Evolutionary conservation across 1,140 invertebrate genomes (phyloP).

Genomic region (Alviniconcha marisindica): DNA sequence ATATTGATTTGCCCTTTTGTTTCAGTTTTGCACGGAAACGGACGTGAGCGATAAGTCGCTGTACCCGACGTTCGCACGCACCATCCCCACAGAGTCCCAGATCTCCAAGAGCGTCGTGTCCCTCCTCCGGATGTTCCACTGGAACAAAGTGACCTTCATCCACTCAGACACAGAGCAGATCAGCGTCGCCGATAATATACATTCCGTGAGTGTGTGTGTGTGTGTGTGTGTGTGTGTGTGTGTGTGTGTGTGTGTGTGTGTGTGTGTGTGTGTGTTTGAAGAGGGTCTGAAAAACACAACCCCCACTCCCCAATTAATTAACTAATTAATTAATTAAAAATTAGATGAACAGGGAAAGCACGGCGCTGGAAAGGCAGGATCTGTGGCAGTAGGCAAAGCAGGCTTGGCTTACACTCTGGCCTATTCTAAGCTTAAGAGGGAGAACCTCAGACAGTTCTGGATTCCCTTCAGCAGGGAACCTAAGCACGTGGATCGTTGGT

Average conservation of each 20-base stretch:
- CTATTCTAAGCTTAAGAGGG: too few species aligned
- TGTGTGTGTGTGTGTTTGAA: background rate
- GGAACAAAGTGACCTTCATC: slow-evolving; percentile 95
- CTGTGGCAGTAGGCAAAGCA: too few species aligned
- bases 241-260: background rate
- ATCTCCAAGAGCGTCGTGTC: slow-evolving; percentile 95
- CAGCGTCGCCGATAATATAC: slow-evolving; percentile 63
- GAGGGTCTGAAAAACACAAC: too few species aligned
- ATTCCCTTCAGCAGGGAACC: too few species aligned
- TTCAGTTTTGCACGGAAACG: slow-evolving; percentile 95
- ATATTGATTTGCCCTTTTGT: slow-evolving; percentile 58
- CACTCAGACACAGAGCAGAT: slow-evolving; percentile 77
- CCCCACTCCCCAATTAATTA: too few species aligned
- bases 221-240: background rate
- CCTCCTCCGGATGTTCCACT: slow-evolving; percentile 91
- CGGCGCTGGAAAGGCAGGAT: too few species aligned
- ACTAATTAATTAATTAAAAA: too few species aligned
- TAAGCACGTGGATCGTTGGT: too few species aligned
- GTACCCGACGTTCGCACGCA: slow-evolving; percentile 94
- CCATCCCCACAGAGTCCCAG: slow-evolving; percentile 95
- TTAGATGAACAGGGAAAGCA: too few species aligned
- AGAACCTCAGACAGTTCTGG: too few species aligned
- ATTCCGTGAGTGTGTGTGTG: slow-evolving; percentile 52
- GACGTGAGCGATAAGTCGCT: slow-evolving; percentile 88
- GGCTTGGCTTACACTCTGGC: too few species aligned